Conservation (phyloP, 2,888 invertebrate genomes). For the Tricholauxania praeusta region DNA sequence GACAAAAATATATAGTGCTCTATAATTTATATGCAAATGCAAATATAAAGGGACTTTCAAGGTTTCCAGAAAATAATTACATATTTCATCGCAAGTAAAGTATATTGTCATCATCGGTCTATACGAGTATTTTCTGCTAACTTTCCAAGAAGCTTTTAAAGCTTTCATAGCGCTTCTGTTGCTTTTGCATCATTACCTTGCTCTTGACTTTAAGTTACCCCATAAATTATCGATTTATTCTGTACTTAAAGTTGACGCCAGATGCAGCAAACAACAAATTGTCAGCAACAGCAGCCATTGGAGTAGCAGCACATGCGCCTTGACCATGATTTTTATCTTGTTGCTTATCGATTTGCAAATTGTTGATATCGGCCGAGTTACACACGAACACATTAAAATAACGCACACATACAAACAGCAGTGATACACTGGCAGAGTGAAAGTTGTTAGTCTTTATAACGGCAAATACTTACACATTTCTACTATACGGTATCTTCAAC, state of each 20-base stretch:
- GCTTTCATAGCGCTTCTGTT: too few relatives aligned
- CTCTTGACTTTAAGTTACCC: slow-evolving; percentile 61
- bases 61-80: too few relatives aligned
- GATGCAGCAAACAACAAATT: slow-evolving; percentile 32
- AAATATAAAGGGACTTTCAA: too few relatives aligned
- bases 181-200: slow-evolving; percentile 51
- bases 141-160: too few relatives aligned
- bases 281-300: slow-evolving; percentile 13
- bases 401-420: background rate
- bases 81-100: too few relatives aligned
- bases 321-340: slow-evolving; percentile 48
- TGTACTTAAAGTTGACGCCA: slow-evolving; percentile 31
- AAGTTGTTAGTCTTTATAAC: slow-evolving; percentile 13
- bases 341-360: slow-evolving; percentile 30
- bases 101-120: too few relatives aligned
- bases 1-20: too few relatives aligned
- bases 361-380: slow-evolving; percentile 8
- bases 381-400: background rate
- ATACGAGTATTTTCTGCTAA: too few relatives aligned
- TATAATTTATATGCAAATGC: too few relatives aligned
- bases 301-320: slow-evolving; percentile 54
- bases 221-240: slow-evolving; percentile 60
- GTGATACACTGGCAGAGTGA: background rate
- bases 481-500: background rate
- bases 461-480: background rate